phyloP scores from a whole-genome alignment of 2,113 vertebrate genomes.

The Solea solea region DNA sequence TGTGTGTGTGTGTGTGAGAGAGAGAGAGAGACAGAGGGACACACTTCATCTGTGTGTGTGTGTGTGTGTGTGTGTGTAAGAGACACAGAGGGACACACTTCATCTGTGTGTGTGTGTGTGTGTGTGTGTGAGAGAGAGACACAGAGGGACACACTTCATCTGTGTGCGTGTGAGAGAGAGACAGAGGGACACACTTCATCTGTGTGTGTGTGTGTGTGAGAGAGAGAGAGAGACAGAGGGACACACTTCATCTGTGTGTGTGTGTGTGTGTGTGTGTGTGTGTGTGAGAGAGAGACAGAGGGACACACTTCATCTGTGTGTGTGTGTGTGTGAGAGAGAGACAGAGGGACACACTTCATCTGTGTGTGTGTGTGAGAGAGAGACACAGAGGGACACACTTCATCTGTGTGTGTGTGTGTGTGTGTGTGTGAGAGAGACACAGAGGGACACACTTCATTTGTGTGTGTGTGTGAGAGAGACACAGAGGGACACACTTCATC shows the following conservation, averaged over 20 bases:
- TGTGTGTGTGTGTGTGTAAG: slow-evolving; percentile 77
- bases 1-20: slow-evolving; percentile 78
- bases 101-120: background rate
- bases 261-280: background rate
- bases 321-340: background rate
- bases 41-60: background rate
- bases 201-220: slow-evolving; percentile 78
- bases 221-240: too few species aligned
- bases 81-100: slow-evolving; percentile 21
- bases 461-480: background rate
- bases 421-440: slow-evolving; percentile 1
- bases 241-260: too few species aligned
- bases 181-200: too few species aligned
- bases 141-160: slow-evolving; percentile 17
- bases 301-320: slow-evolving; percentile 14
- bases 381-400: background rate
- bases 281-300: slow-evolving; percentile 11
- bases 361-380: background rate
- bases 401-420: background rate
- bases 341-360: slow-evolving; percentile 8
- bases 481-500: too few species aligned
- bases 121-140: slow-evolving; percentile 16
- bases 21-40: slow-evolving; percentile 49
- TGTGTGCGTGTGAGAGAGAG: background rate
- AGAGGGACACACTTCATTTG: slow-evolving; percentile 16